A percentile compares a stretch with the other conserved stretches of the same genome.
Conservation (phyloP, 1,140 invertebrate genomes). For the Calephelis nemesis region DNA sequence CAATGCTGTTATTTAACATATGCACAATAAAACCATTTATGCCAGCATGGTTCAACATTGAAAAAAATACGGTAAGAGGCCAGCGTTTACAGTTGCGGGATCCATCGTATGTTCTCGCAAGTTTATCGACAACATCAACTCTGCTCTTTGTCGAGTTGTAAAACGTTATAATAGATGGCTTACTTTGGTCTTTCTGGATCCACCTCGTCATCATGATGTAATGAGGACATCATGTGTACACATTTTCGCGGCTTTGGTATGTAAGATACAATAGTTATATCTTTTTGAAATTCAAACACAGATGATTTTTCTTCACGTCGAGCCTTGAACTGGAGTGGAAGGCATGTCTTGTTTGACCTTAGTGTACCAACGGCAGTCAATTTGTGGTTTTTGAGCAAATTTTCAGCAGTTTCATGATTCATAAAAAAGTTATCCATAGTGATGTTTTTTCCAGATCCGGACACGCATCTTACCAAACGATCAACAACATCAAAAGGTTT, state of each 20-base stretch:
- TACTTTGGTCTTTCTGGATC: conserved; percentile 36
- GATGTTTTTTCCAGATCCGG: conserved; percentile 15
- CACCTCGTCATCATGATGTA: conserved; percentile 41
- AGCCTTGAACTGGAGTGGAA: conserved; percentile 22
- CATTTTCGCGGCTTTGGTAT: conserved; percentile 43
- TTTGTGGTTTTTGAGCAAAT: conserved; percentile 20
- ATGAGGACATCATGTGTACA: conserved; percentile 43
- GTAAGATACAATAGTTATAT: no score
- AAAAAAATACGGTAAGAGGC: conserved; percentile 24
- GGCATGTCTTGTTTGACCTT: conserved; percentile 22
- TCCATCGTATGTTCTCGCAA: conserved; percentile 41
- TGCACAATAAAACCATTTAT: conserved; percentile 30
- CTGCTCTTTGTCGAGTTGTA: conserved; percentile 42
- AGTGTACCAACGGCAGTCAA: conserved; percentile 25
- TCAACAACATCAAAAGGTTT: conserved; percentile 20
- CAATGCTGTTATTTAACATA: conserved; percentile 23
- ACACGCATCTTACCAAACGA: conserved; percentile 16
- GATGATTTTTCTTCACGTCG: conserved; percentile 10
- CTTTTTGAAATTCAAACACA: no score
- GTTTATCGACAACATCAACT: conserved; percentile 54
- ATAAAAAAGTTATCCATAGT: conserved; percentile 22
- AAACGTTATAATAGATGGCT: conserved; percentile 52
- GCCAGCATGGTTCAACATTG: conserved; percentile 28
- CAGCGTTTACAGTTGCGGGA: conserved; percentile 29
- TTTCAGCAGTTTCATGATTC: conserved; percentile 19